Percentiles rank a stretch among this genome's conserved stretches.
These are phyloP conservation scores for Tiliacea citrago DNA, from an alignment of 2,888 invertebrate species.

Conservation along the genomic window DNA sequence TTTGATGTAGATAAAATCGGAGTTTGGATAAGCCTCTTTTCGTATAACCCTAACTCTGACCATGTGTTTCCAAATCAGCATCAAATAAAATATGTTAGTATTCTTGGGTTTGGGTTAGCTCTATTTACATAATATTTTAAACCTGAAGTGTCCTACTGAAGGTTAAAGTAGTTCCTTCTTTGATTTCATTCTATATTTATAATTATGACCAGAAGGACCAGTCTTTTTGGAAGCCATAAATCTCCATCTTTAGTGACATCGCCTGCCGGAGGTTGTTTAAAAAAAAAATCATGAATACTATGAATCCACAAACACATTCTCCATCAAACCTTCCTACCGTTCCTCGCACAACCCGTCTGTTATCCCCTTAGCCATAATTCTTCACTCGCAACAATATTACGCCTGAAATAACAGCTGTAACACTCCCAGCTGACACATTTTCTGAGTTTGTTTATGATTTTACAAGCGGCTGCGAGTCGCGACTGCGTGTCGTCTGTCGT, in stretches of 20 bases:
- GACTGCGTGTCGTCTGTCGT: constrained; percentile 67
- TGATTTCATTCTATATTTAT: no score
- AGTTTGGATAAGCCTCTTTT: not conserved
- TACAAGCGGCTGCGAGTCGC: constrained; percentile 57
- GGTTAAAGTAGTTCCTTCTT: no score
- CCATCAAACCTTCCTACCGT: constrained; percentile 3
- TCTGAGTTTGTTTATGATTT: constrained; percentile 68
- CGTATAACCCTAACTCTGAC: not conserved
- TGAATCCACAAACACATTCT: not conserved
- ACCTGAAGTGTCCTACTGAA: not conserved
- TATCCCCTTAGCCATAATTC: constrained; percentile 32
- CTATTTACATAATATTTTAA: not conserved
- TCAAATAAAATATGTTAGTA: no score
- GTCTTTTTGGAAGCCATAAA: no score
- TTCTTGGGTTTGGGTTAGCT: not conserved
- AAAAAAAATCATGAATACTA: not conserved
- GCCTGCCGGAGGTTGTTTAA: no score
- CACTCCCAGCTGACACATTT: constrained; percentile 61
- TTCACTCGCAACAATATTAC: constrained; percentile 51
- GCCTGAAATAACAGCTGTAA: constrained; percentile 57
- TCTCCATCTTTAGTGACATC: no score
- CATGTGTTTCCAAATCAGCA: not conserved
- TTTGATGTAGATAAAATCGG: not conserved
- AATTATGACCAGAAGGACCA: no score
- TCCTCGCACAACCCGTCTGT: constrained; percentile 3